Conservation (phyloP, 1,140 invertebrate genomes). For the Brachionus sp. region DNA sequence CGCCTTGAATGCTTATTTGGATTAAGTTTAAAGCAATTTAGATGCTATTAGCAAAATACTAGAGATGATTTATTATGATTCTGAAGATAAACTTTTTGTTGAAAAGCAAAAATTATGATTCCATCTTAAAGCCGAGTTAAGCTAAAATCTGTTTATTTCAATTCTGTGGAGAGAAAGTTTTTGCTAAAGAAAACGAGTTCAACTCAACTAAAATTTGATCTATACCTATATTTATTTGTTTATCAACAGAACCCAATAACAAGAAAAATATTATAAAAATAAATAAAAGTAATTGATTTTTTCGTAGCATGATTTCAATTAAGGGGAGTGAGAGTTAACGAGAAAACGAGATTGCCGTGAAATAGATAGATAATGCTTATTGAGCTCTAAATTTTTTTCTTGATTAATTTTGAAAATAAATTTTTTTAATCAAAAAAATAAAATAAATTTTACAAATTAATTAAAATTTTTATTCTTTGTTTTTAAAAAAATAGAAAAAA, state of each 20-base stretch:
- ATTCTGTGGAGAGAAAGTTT: neutral
- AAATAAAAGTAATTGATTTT: slow-evolving; percentile 42
- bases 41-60: neutral
- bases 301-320: slow-evolving; percentile 39
- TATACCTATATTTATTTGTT: slow-evolving; percentile 36
- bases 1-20: neutral
- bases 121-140: neutral
- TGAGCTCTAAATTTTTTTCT: neutral
- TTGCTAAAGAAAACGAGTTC: neutral
- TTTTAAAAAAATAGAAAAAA: no score
- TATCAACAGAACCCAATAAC: slow-evolving; percentile 36
- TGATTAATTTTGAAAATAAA: neutral
- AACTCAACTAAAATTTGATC: slow-evolving; percentile 7
- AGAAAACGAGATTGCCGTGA: slow-evolving; percentile 7
- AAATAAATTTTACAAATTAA: neutral
- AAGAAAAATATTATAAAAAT: slow-evolving; percentile 39
- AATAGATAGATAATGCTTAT: slow-evolving; percentile 4
- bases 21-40: neutral
- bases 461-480: neutral
- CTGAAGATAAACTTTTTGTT: neutral
- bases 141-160: neutral
- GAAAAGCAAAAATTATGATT: slow-evolving; percentile 9
- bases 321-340: neutral
- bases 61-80: neutral
- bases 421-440: neutral